Conservation (phyloP, 1,140 invertebrate genomes). For the Pogonognathellus flavescens region DNA sequence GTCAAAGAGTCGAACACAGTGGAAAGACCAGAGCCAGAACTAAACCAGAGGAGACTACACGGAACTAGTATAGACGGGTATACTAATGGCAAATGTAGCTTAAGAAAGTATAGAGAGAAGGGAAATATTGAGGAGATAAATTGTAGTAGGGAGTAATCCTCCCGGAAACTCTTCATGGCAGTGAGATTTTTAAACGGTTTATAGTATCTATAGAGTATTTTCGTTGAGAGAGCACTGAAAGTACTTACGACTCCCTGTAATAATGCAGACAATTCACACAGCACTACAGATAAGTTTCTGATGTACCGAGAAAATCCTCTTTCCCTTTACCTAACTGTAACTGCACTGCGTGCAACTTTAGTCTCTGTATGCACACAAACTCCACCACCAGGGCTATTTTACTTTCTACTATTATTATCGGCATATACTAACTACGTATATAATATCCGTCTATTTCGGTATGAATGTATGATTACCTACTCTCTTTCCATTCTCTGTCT, state of each 20-base stretch:
- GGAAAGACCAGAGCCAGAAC: not conserved
- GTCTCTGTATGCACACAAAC: too few species aligned
- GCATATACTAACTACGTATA: too few species aligned
- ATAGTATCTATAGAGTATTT: conserved; percentile 50
- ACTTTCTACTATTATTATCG: too few species aligned
- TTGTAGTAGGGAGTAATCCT: conserved; percentile 49
- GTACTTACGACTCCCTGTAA: conserved; percentile 25
- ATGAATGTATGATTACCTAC: too few species aligned
- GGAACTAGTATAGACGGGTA: conserved; percentile 8
- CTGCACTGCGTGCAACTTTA: not conserved
- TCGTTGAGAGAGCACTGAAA: not conserved
- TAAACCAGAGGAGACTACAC: not conserved
- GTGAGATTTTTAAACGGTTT: conserved; percentile 50
- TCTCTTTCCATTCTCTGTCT: too few species aligned
- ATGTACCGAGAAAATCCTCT: conserved; percentile 46
- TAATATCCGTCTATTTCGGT: too few species aligned
- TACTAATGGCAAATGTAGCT: conserved; percentile 12
- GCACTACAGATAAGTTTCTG: conserved; percentile 49
- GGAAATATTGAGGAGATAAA: conserved; percentile 49
- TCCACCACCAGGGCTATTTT: too few species aligned
- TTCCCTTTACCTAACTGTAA: conserved; percentile 44
- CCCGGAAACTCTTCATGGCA: conserved; percentile 46
- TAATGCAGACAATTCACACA: conserved; percentile 48
- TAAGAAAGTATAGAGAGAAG: conserved; percentile 33
- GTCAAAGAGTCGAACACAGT: not conserved